Evolutionary conservation across 2,888 invertebrate species (phyloP), one percentile per base, ranked within the genome.

Genomic region (Hanleya hanleyi): DNA sequence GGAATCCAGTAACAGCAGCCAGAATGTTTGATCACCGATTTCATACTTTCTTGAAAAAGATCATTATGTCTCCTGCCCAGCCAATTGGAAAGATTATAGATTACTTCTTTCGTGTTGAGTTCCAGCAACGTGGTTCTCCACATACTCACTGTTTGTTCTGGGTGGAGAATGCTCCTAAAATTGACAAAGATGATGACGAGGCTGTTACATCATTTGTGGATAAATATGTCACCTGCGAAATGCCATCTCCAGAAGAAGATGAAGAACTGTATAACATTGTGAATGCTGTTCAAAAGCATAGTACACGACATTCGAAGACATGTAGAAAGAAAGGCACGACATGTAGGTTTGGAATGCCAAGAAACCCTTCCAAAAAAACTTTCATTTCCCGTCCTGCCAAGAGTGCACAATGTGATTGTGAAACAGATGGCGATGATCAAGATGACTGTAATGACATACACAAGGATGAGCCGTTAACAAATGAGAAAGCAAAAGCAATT

Each of bases 1-100:
- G 50, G 18, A 80, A 80, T 70, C 77, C 77, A 22, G 75, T 78
- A 5, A 75, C 74, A 32, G 78, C 75, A 4, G 74, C 75, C 6
- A 69, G 77, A 47, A 78, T 78, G 77, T 78, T 78, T n/a, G n/a
- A n/a, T n/a, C n/a, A n/a, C n/a, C n/a, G n/a, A n/a, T n/a, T n/a
- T n/a, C n/a, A n/a, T n/a, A n/a, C n/a, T n/a, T n/a, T n/a, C n/a
- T n/a, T n/a, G n/a, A n/a, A n/a, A n/a, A n/a, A n/a, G n/a, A n/a
- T n/a, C n/a, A n/a, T n/a, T n/a, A n/a, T n/a, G n/a, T n/a, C n/a
- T n/a, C n/a, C n/a, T n/a, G n/a, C n/a, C n/a, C n/a, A n/a, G n/a
- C n/a, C n/a, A n/a, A n/a, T n/a, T n/a, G n/a, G n/a, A n/a, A n/a
- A n/a, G n/a, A n/a, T n/a, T n/a, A n/a, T n/a, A n/a, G n/a, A n/a